Base-by-base conservation (phyloP, 2,888 invertebrate species). In the Coelopa pilipes region DNA sequence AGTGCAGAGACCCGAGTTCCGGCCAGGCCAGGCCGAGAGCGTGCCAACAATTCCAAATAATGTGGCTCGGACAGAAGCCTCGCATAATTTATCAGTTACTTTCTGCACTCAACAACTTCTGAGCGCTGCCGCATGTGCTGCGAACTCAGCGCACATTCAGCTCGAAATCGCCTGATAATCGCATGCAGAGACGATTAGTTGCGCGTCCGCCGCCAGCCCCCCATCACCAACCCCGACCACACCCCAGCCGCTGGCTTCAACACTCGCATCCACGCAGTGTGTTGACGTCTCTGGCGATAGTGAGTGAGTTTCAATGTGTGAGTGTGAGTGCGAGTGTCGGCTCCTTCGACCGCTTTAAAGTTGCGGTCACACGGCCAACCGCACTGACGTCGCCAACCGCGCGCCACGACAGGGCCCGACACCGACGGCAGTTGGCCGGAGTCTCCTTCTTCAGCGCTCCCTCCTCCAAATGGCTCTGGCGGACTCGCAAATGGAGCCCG, bases 41-140 rank as follows among this genome's bases (percentile, higher is more conserved):
- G 34, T 49, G 66, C 66, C 66, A 66, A 47, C 47, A 66, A 66
- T 49, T 49, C 34, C 47, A 47, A 66, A 63, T 63, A 63, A 46
- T 45, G 63, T 63, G 63, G 46, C 63, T 45, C 21, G n/a, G 13
- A 21, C 66, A 66, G 66, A 66, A 66, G 17, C 11, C 17, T 17
- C 66, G 21, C 66, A 66, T 66, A 66, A 66, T 49, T 66, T 49
- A 66, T 66, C 49, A 49, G 49, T 66, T 66, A 66, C 66, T 66
- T 66, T 66, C 24, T 21, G 21, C 49, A 66, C 49, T 66, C 66
- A 66, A 66, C 66, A 66, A 66, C 49, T 66, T 66, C 24, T 50
- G 47, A 66, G 49, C 49, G 66, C 21, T 49, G 34, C 47, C 49
- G 66, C 49, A 66, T 49, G 21, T 66, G 49, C 66, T 50, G 66